Base-by-base conservation (phyloP, 2,113 vertebrate genomes). In the Podarcis muralis region DNA sequence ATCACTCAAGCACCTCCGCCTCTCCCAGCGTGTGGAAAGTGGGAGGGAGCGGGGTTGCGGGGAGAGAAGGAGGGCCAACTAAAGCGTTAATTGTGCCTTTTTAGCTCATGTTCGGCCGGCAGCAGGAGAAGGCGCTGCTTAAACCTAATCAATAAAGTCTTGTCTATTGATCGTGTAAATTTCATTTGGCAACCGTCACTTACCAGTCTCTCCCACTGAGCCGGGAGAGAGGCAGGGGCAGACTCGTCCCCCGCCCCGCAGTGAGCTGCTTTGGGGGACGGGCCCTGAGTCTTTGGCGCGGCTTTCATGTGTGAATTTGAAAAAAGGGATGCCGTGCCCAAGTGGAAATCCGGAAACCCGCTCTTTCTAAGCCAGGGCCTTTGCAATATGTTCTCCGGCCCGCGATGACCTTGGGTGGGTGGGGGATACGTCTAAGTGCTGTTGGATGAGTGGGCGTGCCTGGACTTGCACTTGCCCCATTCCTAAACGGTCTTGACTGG, bases 121-220 rank as follows among this genome's bases (percentile, higher is more conserved):
- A 62, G 59, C 59, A 83, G 68, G 32, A 62, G 5, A 15, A 83
- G 86, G 11, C 7, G 72, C 30, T 9, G 88, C 8, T 77, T 86
- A 15, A 86, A 40, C 74, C 92, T 71, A 8, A 89, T 94, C 94
- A 32, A 95, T 95, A 91, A 87, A 92, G 3, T 8, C 84, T 75
- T 80, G 94, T 87, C 93, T n/a, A 91, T 93, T 11, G 93, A 95
- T 86, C 81, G 59, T 1, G 62, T 30, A 3, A 43, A 84, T 72
- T 81, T 93, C 92, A 78, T 90, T 94, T 87, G 78, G 65, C 91
- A 81, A 66, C 86, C 84, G 22, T n/a, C 86, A 4, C 71, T 88
- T 75, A 13, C 80, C 87, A 43, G 11, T 30, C n/a, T 6, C 68
- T 43, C 22, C 27, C 23, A 25, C 23, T 27, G 27, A 48, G 37